Percentiles rank a stretch among this genome's conserved stretches.
phyloP scores from a whole-genome alignment of 2,888 invertebrate species.

The Ernsta delagoae region DNA sequence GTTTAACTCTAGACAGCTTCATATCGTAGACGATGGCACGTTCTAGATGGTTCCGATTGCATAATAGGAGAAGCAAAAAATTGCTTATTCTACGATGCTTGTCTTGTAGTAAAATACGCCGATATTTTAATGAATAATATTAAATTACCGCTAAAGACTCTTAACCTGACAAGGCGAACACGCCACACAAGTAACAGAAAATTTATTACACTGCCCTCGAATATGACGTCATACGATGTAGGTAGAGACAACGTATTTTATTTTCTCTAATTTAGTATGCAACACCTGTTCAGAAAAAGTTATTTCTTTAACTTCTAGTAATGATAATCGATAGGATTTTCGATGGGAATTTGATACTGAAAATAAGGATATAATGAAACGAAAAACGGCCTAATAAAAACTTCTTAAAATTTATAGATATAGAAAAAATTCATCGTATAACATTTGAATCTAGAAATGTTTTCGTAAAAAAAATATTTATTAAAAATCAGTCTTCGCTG shows the following conservation, averaged over 20 bases:
- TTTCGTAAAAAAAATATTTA: too few species aligned
- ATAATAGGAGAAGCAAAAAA: constrained; percentile 1
- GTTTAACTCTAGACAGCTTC: constrained; percentile 47
- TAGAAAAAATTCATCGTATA: too few species aligned
- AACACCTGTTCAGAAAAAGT: background rate
- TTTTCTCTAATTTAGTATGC: background rate
- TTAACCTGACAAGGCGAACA: background rate
- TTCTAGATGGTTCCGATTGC: constrained; percentile 47
- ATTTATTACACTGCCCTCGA: constrained; percentile 13
- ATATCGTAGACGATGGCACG: constrained; percentile 8
- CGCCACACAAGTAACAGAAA: background rate
- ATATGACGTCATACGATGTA: background rate
- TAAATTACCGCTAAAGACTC: background rate
- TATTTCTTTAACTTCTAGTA: background rate
- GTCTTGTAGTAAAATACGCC: background rate
- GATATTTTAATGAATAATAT: background rate
- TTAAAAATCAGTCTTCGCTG: background rate
- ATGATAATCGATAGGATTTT: background rate
- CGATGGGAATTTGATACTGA: background rate
- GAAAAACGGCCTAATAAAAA: too few species aligned
- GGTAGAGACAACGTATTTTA: background rate
- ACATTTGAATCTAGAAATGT: too few species aligned
- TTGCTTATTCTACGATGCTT: background rate
- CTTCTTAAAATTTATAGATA: too few species aligned
- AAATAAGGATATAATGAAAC: too few species aligned